Base-by-base conservation (phyloP, 2,113 vertebrate genomes). In the Phyllostomus hastatus region DNA sequence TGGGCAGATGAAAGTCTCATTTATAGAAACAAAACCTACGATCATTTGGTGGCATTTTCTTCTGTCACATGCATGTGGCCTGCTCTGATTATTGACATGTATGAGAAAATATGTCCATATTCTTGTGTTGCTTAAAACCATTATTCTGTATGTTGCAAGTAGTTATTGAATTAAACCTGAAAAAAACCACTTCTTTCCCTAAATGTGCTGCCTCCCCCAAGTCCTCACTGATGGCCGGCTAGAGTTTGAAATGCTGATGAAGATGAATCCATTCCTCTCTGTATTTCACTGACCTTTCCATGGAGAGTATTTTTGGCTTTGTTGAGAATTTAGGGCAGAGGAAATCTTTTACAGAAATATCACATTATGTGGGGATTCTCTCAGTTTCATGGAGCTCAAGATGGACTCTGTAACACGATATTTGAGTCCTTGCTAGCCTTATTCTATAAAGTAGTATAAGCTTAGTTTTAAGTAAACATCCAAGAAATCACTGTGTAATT, bases 171-270 rank as follows among this genome's bases (percentile, higher is more conserved):
- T 35, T 43, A 73, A 91, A 54, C 35, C 69, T 69, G 17, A 22
- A 46, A 85, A 88, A 43, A 87, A 67, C n/a, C n/a, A 20, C 66
- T 95, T 92, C 10, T 33, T 96, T 76, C 38, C 33, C 69, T 90
- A 31, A 67, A 48, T 31, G 22, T 67, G 31, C 64, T 20, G 35
- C 54, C n/a, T 83, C 41, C 28, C 14, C 12, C 5, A 72, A 35
- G 57, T 54, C 67, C n/a, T 90, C 2, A 0, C 15, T 46, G 10
- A 70, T 41, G 76, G 46, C 38, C 41, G 10, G 11, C 17, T 28
- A 52, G 14, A 9, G 10, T 85, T 86, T 96, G 61, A 85, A 96
- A 94, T 85, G 82, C 88, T 94, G 78, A 90, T 90, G 84, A 72
- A 20, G 84, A 4, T 43, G 66, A 84, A 88, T 61, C 15, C 46